phyloP scores from a whole-genome alignment of 2,888 invertebrate genomes.

The Meghimatium bilineatum region DNA sequence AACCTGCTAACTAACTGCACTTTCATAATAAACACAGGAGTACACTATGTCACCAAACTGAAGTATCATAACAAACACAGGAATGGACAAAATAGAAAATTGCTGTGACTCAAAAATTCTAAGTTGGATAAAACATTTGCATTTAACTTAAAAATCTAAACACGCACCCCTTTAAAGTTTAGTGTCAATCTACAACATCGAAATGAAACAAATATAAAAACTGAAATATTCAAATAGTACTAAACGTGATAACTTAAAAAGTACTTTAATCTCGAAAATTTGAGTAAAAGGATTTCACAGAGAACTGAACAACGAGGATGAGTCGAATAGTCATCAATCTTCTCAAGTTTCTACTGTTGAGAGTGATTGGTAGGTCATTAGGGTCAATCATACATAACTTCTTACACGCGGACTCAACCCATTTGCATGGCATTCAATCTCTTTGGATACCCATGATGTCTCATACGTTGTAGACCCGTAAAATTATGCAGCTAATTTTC shows the following conservation, averaged over 20 bases:
- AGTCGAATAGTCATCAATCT: not conserved
- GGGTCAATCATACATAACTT: not conserved
- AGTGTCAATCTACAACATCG: too few species aligned
- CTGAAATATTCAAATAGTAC: not conserved
- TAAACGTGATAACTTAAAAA: not conserved
- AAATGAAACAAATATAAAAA: not conserved
- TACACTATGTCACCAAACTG: too few species aligned
- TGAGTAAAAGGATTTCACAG: not conserved
- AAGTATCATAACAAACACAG: too few species aligned
- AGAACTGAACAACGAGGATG: not conserved
- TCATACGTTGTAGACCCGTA: not conserved
- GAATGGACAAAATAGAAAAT: too few species aligned
- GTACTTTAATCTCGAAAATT: not conserved
- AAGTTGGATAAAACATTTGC: too few species aligned
- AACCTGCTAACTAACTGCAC: too few species aligned
- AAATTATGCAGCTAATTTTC: conserved; percentile 11
- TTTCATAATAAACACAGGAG: too few species aligned
- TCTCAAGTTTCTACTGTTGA: not conserved
- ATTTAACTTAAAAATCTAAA: too few species aligned
- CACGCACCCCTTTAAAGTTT: too few species aligned
- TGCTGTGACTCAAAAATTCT: too few species aligned
- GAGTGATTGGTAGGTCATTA: not conserved
- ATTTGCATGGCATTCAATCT: conserved; percentile 35
- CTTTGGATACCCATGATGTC: not conserved
- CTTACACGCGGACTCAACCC: not conserved